Percentiles rank a stretch among this genome's conserved stretches.
Conservation (phyloP, 2,113 vertebrate genomes). For the Castor canadensis region DNA sequence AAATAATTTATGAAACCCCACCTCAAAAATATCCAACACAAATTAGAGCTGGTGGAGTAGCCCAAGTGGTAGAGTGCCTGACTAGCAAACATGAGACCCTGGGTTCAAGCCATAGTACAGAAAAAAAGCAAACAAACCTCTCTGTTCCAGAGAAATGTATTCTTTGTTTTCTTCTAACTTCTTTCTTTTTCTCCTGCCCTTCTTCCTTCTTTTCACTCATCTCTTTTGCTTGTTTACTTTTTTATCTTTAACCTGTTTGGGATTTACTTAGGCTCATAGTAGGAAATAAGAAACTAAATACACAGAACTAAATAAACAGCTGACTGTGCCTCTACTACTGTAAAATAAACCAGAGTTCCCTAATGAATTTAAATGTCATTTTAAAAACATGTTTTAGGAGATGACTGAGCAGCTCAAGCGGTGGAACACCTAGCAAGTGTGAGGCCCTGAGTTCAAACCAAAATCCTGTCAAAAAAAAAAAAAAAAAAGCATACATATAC, state of each 20-base stretch:
- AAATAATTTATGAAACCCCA: no score
- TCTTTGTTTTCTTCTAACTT: neutral
- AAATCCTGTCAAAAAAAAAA: no score
- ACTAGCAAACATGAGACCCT: no score
- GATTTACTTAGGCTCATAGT: slow-evolving; percentile 20
- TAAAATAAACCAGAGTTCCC: neutral
- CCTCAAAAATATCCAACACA: no score
- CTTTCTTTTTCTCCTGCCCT: neutral
- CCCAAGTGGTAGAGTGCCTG: no score
- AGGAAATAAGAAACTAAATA: neutral
- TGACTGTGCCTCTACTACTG: neutral
- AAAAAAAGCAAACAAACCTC: no score
- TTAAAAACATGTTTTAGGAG: neutral
- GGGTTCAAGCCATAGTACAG: no score
- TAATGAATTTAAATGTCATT: neutral
- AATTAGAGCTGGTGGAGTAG: no score
- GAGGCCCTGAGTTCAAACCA: no score
- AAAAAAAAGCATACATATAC: no score
- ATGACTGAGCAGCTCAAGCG: no score
- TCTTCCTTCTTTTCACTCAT: neutral
- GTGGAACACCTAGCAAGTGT: no score
- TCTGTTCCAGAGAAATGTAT: neutral
- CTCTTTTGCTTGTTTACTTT: neutral
- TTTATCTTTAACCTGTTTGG: neutral
- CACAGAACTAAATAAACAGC: neutral